Evolutionary conservation across 2,888 invertebrate genomes (phyloP), one percentile per base, ranked within the genome.

Genomic region (Trichogramma evanescens): DNA sequence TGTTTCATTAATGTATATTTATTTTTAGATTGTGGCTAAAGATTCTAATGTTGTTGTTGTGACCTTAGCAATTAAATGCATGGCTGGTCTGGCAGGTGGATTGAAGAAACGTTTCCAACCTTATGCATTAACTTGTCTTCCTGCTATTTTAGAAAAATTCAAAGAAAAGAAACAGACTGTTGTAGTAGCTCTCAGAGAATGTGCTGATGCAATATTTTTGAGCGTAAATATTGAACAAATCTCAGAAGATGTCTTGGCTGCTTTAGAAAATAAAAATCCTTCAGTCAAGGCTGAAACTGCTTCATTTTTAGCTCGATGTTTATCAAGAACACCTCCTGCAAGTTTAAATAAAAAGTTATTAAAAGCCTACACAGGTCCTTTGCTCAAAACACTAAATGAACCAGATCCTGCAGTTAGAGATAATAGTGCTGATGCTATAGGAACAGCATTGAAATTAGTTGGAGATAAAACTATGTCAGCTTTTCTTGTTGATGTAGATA

Each of bases 161-260:
- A 95, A 95, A 72, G 98, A 99, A 78, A 98, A 96, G 82, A 99
- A 99, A 72, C 82, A 88, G 3, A 89, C 87, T 72, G 96, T 98
- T 1, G 94, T 98, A 0, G 76, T 84, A 3, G 89, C 93, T 0
- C 79, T 99, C 50, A 81, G 93, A 57, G 96, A 97, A 62, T 92
- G 95, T 5, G 88, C 92, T 38, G 98, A 98, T 80, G 92, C 91
- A 45, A 86, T 93, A 65, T 95, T 89, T 76, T 82, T 85, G 56
- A 83, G 87, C 69, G 90, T 92, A 76, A 89, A 83, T 58, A 78
- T 93, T 45, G 94, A 94, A 80, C 82, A 86, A 0, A 89, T 93
- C 74, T 84, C 89, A 71, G 97, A 99, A 71, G 93, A 93, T 72
- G 83, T 91, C 68, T 71, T 94, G 1, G 89, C 89, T 51, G 90